Evolutionary conservation across 2,888 invertebrate species (phyloP), one percentile per base, ranked within the genome.

Genomic region (Drosophila histrio): DNA sequence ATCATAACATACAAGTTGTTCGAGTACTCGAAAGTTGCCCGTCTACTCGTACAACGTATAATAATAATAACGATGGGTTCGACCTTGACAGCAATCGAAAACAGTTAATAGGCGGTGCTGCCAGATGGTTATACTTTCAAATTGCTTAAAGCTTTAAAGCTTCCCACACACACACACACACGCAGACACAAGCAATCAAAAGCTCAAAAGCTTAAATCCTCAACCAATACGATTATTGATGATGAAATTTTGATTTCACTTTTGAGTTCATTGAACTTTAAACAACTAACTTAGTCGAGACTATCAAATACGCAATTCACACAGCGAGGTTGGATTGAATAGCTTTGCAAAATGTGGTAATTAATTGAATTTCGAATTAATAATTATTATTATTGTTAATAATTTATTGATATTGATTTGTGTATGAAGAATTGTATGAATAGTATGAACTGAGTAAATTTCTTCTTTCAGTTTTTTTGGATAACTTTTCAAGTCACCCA

Each of bases 1-100:
- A 71, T 60, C 46, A 59, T 54, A 71, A 53, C 46, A 59, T 24
- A 52, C 46, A 39, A 38, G 39, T 58, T 19, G 58, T 24, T 44
- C n/a, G 34, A 41, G 56, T 36, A 46, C 56, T 56, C 56, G 56
- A 56, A 39, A 22, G 58, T 49, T 49, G 49, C 11, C 30, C 13
- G 39, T 22, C 30, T 21, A 19, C 46, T 30, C 15, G 8, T 13
- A 38, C 21, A 67, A 21, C 6, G n/a, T 11, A 38, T 38, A 15
- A 43, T 7, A 30, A 47, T 11, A 13, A 22, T 19, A 26, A 43
- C 53, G 52, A 34, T 59, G 41, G 32, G 13, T 34, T 30, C 49
- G 73, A 47, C 71, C 74, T 71, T 71, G 74, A 60, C 41, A 21
- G 43, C 74, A 52, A 38, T 67, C 52, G 41, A 39, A 61, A 53